phyloP scores from a whole-genome alignment of 2,888 invertebrate genomes.

The Sisyra nigra region DNA sequence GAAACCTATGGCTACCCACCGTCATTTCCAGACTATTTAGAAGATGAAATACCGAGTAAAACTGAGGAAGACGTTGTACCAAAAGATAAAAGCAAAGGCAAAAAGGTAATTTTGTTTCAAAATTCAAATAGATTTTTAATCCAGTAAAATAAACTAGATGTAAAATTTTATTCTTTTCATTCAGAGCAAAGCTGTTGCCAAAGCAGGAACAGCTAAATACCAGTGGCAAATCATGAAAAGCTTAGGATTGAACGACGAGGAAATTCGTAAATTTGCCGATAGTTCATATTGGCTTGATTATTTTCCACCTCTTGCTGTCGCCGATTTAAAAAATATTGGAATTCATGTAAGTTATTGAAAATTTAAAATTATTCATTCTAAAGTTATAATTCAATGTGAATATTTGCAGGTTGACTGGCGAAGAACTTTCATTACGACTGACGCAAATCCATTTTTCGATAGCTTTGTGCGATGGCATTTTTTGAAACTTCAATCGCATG shows the following conservation, averaged over 20 bases:
- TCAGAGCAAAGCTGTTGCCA: slow-evolving; percentile 87
- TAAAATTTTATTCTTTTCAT: too few species aligned
- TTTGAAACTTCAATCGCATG: slow-evolving; percentile 61
- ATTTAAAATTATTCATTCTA: slow-evolving; percentile 10
- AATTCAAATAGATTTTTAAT: too few species aligned
- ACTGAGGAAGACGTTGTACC: slow-evolving; percentile 42
- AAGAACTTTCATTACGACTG: slow-evolving; percentile 95
- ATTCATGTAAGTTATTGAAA: slow-evolving; percentile 51
- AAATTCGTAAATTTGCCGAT: slow-evolving; percentile 84
- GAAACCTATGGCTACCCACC: slow-evolving; percentile 87
- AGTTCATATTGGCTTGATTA: slow-evolving; percentile 89
- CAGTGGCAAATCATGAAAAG: slow-evolving; percentile 99
- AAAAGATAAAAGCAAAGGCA: slow-evolving; percentile 83
- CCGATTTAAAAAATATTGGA: slow-evolving; percentile 80
- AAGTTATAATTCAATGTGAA: slow-evolving; percentile 8
- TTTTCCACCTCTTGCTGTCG: slow-evolving; percentile 80
- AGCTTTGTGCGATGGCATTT: slow-evolving; percentile 98
- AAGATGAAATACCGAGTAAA: slow-evolving; percentile 27
- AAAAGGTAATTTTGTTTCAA: slow-evolving; percentile 48
- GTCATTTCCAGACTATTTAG: slow-evolving; percentile 54
- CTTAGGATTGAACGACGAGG: slow-evolving; percentile 76
- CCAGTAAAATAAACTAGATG: too few species aligned
- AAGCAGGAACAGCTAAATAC: slow-evolving; percentile 74
- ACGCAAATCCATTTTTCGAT: slow-evolving; percentile 93
- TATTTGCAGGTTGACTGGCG: slow-evolving; percentile 85